A percentile compares a stretch with the other conserved stretches of the same genome.
Evolutionary conservation across 2,113 vertebrate species (phyloP).

Genomic region (Dromiciops gliroides): DNA sequence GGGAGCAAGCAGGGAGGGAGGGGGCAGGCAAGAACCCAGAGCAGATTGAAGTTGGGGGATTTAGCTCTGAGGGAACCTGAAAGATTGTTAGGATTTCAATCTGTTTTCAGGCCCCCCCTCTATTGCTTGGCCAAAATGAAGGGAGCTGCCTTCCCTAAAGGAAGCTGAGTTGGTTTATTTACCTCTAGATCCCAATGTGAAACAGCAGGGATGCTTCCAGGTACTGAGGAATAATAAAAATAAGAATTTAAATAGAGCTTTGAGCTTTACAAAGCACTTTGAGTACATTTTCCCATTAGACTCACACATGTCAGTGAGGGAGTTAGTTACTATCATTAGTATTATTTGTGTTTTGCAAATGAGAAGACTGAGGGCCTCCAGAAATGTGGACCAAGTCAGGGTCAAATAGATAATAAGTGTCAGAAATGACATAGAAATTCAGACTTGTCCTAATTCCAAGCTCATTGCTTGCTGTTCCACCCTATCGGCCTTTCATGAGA

Average conservation of each 20-base stretch:
- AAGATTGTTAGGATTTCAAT: not conserved
- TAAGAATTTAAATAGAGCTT: not conserved
- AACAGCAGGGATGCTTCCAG: not conserved
- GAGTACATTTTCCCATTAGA: not conserved
- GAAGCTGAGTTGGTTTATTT: not conserved
- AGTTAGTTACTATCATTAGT: not conserved
- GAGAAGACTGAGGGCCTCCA: not conserved
- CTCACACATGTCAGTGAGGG: not conserved
- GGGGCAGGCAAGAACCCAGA: not conserved
- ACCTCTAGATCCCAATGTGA: not conserved
- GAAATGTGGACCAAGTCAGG: not conserved
- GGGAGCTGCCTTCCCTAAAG: not conserved
- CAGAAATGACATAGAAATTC: not conserved
- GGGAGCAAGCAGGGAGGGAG: not conserved
- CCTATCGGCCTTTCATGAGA: not conserved
- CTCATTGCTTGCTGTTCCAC: not conserved
- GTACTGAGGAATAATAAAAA: not conserved
- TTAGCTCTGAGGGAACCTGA: not conserved
- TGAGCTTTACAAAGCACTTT: not conserved
- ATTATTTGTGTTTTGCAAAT: not conserved
- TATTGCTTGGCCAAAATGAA: not conserved
- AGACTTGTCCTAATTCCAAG: not conserved
- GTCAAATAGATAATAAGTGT: not conserved
- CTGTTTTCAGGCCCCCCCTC: not conserved
- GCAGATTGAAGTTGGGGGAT: not conserved